A percentile compares a stretch with the other conserved stretches of the same genome.
Evolutionary conservation across 2,888 invertebrate genomes (phyloP).

Genomic region (Eulithis testata): DNA sequence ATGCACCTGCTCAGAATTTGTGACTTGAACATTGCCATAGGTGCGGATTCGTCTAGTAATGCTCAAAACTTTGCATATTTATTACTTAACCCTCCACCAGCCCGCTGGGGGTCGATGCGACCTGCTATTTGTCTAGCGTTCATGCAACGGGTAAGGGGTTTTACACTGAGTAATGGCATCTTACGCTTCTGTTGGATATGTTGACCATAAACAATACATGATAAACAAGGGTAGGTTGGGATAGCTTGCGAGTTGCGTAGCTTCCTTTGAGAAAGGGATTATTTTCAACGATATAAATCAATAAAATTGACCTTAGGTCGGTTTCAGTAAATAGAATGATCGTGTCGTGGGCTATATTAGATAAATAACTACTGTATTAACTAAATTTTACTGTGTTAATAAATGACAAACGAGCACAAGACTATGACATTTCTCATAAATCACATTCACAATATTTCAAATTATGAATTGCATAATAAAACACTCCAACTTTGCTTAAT

Average conservation of each 20-base stretch:
- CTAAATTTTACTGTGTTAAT: no score
- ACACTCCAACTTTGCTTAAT: conserved; percentile 21
- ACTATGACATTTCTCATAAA: conserved; percentile 12
- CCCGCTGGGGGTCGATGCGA: conserved; percentile 50
- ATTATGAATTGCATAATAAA: conserved; percentile 21
- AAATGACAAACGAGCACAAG: not conserved
- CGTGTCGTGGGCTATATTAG: no score
- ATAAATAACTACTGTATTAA: no score
- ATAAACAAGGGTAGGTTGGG: conserved; percentile 11
- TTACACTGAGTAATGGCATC: conserved; percentile 56
- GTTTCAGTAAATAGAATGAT: no score
- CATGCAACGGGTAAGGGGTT: conserved; percentile 52
- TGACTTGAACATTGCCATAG: conserved; percentile 62
- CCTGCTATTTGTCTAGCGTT: conserved; percentile 56
- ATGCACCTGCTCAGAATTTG: conserved; percentile 70
- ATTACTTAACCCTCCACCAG: conserved; percentile 64
- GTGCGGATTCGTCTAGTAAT: conserved; percentile 72
- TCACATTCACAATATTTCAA: conserved; percentile 13
- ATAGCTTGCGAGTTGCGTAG: not conserved
- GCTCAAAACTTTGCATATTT: conserved; percentile 76
- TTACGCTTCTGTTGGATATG: conserved; percentile 50
- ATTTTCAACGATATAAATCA: no score
- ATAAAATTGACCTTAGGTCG: no score
- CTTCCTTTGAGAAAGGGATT: no score
- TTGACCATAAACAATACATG: conserved; percentile 34